phyloP scores from a whole-genome alignment of 2,113 vertebrate genomes.

The Sialia sialis region DNA sequence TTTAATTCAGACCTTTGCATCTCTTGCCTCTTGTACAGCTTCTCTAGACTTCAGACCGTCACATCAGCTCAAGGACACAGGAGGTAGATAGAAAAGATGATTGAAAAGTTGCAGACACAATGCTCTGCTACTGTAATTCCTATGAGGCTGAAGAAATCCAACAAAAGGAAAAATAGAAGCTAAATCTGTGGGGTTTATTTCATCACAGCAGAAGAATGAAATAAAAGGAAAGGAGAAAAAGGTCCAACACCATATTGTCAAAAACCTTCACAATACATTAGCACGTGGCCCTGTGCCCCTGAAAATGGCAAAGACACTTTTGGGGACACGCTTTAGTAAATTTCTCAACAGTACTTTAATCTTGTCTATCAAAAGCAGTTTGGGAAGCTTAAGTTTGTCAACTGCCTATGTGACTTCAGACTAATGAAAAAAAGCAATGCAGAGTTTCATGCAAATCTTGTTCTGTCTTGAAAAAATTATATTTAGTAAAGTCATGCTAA shows the following conservation, averaged over 20 bases:
- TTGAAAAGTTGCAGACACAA: not conserved
- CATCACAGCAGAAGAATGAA: not conserved
- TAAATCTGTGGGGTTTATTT: not conserved
- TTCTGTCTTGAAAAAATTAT: not conserved
- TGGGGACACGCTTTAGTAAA: not conserved
- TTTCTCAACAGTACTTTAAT: not conserved
- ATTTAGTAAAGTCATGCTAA: not conserved
- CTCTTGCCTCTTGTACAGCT: not conserved
- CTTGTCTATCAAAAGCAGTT: not conserved
- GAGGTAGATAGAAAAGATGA: not conserved
- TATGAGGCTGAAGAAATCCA: not conserved
- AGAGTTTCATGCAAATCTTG: not conserved
- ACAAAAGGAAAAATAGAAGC: not conserved
- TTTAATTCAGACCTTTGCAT: not conserved
- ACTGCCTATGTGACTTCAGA: not conserved
- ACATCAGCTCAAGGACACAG: not conserved
- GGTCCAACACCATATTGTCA: not conserved
- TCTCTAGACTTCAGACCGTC: not conserved
- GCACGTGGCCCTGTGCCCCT: not conserved
- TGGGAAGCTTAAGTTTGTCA: not conserved
- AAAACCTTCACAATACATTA: not conserved
- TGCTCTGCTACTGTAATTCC: not conserved
- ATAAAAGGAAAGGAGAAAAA: not conserved
- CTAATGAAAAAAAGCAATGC: not conserved
- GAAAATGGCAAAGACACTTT: not conserved